phyloP scores from a whole-genome alignment of 1,140 invertebrate genomes.

The Calosoma granatense region DNA sequence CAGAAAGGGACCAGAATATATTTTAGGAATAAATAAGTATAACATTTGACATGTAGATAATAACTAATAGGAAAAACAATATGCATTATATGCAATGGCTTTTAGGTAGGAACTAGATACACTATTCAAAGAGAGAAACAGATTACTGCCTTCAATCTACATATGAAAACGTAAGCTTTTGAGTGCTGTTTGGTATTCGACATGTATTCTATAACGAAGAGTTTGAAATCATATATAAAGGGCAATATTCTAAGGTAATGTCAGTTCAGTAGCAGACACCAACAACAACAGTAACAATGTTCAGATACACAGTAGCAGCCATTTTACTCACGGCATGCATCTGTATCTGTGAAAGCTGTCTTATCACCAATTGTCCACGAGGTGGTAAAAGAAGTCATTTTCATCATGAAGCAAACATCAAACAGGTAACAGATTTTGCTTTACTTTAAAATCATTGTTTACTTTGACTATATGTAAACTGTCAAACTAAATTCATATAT shows the following conservation, averaged over 20 bases:
- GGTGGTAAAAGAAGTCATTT: slow-evolving; percentile 38
- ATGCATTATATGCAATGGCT: too few species aligned
- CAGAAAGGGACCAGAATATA: too few species aligned
- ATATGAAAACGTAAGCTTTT: background rate
- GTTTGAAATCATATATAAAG: background rate
- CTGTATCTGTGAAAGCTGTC: slow-evolving; percentile 28
- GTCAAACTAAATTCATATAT: too few species aligned
- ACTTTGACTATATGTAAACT: too few species aligned
- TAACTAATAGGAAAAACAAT: too few species aligned
- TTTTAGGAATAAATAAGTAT: too few species aligned
- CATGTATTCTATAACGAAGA: background rate
- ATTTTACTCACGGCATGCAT: background rate
- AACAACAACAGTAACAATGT: background rate
- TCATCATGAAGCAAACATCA: slow-evolving; percentile 27
- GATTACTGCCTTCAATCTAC: too few species aligned
- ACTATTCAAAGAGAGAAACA: too few species aligned
- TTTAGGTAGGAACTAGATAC: too few species aligned
- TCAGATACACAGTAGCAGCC: background rate
- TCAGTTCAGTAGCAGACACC: background rate
- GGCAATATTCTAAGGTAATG: background rate
- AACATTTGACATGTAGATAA: too few species aligned
- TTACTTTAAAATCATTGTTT: too few species aligned
- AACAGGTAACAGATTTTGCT: slow-evolving; percentile 28
- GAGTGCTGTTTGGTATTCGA: background rate
- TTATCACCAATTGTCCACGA: slow-evolving; percentile 43